These are phyloP conservation scores for Ypsolopha sequella DNA, from an alignment of 2,888 invertebrate species.

Conservation along the genomic window DNA sequence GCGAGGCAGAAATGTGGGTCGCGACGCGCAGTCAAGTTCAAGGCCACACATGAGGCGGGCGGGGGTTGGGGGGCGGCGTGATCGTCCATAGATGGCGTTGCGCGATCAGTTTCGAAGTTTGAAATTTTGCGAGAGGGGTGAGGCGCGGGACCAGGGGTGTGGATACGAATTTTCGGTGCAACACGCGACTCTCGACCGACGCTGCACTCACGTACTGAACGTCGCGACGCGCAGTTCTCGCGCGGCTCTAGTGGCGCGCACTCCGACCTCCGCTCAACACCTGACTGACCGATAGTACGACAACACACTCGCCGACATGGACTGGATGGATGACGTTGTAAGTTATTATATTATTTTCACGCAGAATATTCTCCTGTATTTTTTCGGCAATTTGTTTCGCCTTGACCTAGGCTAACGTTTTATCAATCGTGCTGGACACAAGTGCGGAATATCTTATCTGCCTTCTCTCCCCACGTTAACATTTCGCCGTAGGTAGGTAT, in stretches of 20 bases:
- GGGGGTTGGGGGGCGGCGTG: constrained; percentile 23
- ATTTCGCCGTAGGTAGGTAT: too few relatives aligned
- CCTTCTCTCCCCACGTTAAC: too few relatives aligned
- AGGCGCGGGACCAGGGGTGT: constrained; percentile 39
- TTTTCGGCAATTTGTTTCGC: constrained; percentile 27
- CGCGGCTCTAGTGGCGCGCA: constrained; percentile 24
- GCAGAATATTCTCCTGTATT: constrained; percentile 5
- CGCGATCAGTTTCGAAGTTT: constrained; percentile 35
- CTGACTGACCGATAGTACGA: constrained; percentile 24
- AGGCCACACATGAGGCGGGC: constrained; percentile 50
- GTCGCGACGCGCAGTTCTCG: constrained; percentile 64
- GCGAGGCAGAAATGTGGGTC: constrained; percentile 54
- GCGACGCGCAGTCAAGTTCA: constrained; percentile 64
- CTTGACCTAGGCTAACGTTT: constrained; percentile 67
- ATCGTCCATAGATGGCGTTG: constrained; percentile 62
- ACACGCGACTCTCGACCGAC: constrained; percentile 57
- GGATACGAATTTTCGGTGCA: constrained; percentile 67
- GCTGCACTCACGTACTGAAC: constrained; percentile 64
- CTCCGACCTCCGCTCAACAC: constrained; percentile 32
- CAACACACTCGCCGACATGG: constrained; percentile 52
- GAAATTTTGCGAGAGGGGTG: constrained; percentile 56
- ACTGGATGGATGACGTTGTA: constrained; percentile 67
- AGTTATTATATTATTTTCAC: constrained; percentile 23
- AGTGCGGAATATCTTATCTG: too few relatives aligned
- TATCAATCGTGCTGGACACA: constrained; percentile 22